Percentiles rank a stretch among this genome's conserved stretches.
These are phyloP conservation scores for Microchirus variegatus DNA, from an alignment of 2,797 vertebrate genomes.

Conservation along the genomic window DNA sequence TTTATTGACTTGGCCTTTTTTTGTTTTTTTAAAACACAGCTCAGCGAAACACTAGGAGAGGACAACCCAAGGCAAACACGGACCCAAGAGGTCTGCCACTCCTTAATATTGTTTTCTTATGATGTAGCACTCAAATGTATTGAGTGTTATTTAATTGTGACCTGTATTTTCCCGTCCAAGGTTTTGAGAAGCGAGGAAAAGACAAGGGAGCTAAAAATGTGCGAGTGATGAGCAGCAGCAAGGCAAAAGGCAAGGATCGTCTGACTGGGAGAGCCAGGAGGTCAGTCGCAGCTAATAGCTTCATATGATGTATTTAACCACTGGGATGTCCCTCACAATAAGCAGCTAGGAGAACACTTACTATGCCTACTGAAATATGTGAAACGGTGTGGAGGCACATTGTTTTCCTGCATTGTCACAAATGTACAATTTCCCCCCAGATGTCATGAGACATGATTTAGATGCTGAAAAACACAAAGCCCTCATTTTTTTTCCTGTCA, in stretches of 20 bases:
- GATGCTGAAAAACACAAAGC: conserved; percentile 33
- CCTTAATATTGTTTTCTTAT: neutral
- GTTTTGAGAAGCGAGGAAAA: conserved; percentile 77
- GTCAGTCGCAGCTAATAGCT: conserved; percentile 76
- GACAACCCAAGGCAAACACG: conserved; percentile 67
- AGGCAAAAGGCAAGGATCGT: conserved; percentile 93
- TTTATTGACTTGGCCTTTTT: neutral
- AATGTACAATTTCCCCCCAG: conserved; percentile 41
- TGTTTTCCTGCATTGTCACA: conserved; percentile 44
- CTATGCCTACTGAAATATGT: conserved; percentile 15
- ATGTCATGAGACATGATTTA: conserved; percentile 55
- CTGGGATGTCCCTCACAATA: conserved; percentile 11
- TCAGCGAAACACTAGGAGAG: conserved; percentile 77
- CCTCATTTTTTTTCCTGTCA: conserved; percentile 22
- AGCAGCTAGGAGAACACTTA: neutral
- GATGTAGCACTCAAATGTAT: neutral
- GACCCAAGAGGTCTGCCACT: conserved; percentile 79
- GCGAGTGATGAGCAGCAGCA: conserved; percentile 87
- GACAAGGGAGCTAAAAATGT: conserved; percentile 79
- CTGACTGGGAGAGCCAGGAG: conserved; percentile 95
- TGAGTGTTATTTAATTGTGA: neutral
- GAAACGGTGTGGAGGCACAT: conserved; percentile 29
- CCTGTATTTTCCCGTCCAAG: conserved; percentile 67
- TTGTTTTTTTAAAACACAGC: conserved; percentile 60
- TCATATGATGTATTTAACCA: neutral